Evolutionary conservation across 35 echinoderm and acorn worm species (phyloP).

Genomic region (Apostichopus californicus): DNA sequence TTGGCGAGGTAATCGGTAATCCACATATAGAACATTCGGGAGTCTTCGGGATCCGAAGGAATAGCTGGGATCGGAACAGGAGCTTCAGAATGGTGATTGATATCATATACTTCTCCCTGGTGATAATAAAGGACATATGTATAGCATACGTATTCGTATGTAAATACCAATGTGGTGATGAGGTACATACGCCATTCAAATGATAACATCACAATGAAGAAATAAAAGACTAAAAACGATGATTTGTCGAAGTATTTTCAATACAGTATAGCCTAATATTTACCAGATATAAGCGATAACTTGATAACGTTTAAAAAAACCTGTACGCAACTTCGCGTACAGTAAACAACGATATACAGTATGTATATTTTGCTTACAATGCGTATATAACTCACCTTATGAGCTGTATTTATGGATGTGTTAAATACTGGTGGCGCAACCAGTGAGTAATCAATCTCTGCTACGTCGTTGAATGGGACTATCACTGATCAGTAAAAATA

Average conservation of each 20-base stretch:
- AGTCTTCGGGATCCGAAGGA: conserved; percentile 48
- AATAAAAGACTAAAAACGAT: too few relatives aligned
- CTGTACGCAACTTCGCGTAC: too few relatives aligned
- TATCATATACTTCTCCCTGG: conserved; percentile 60
- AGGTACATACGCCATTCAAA: too few relatives aligned
- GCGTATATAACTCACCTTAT: conserved; percentile 7
- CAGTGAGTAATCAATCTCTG: conserved; percentile 44
- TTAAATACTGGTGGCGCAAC: conserved; percentile 23
- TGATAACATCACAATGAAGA: too few relatives aligned
- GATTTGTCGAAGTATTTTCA: too few relatives aligned
- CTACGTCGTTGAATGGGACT: conserved; percentile 12
- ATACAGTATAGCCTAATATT: too few relatives aligned
- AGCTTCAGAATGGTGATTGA: conserved; percentile 31
- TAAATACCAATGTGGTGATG: too few relatives aligned
- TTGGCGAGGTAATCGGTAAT: conserved; percentile 66
- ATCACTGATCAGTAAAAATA: background rate
- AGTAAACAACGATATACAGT: too few relatives aligned
- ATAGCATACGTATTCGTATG: too few relatives aligned
- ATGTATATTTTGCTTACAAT: background rate
- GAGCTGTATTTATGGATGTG: conserved; percentile 20
- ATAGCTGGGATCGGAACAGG: conserved; percentile 52
- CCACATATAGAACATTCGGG: conserved; percentile 58
- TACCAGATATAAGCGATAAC: too few relatives aligned
- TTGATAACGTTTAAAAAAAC: too few relatives aligned
- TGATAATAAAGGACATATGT: background rate